These are phyloP conservation scores for Epizoanthus rinbou DNA, from an alignment of 92 coral and sea anemone genomes.

Conservation along the genomic window DNA sequence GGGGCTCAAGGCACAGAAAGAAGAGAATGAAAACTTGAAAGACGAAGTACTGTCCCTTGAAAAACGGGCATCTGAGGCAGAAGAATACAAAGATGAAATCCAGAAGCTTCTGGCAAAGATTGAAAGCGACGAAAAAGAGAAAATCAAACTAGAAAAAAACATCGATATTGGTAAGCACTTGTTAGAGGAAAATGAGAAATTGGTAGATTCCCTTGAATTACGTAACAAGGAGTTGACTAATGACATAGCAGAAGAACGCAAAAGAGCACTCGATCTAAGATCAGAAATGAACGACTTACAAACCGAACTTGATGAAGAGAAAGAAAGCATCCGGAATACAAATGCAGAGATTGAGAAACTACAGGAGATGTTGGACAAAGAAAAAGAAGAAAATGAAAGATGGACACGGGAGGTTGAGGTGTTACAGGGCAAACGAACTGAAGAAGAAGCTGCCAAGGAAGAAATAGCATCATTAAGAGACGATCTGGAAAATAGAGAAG, in stretches of 20 bases:
- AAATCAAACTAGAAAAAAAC: slow-evolving; percentile 63
- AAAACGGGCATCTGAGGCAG: slow-evolving; percentile 15
- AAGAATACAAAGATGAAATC: slow-evolving; percentile 57
- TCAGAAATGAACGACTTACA: slow-evolving; percentile 68
- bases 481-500: slow-evolving; percentile 42
- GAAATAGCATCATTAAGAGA: slow-evolving; percentile 30
- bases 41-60: slow-evolving; percentile 21
- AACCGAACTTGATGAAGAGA: slow-evolving; percentile 64
- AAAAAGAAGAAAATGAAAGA: slow-evolving; percentile 65
- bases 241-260: slow-evolving; percentile 64
- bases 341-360: slow-evolving; percentile 54
- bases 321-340: slow-evolving; percentile 53
- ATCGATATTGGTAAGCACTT: slow-evolving; percentile 63
- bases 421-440: slow-evolving; percentile 61
- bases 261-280: slow-evolving; percentile 63
- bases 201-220: slow-evolving; percentile 69
- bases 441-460: slow-evolving; percentile 50
- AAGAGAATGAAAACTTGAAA: slow-evolving; percentile 23
- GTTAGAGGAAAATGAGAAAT: slow-evolving; percentile 80
- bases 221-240: slow-evolving; percentile 68
- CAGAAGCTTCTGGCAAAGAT: slow-evolving; percentile 59
- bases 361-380: slow-evolving; percentile 54
- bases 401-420: slow-evolving; percentile 56
- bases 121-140: slow-evolving; percentile 67
- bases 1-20: slow-evolving; percentile 26